Evolutionary conservation across 2,797 vertebrate genomes (phyloP), one percentile per base, ranked within the genome.

Genomic region (Chelon auratus): DNA sequence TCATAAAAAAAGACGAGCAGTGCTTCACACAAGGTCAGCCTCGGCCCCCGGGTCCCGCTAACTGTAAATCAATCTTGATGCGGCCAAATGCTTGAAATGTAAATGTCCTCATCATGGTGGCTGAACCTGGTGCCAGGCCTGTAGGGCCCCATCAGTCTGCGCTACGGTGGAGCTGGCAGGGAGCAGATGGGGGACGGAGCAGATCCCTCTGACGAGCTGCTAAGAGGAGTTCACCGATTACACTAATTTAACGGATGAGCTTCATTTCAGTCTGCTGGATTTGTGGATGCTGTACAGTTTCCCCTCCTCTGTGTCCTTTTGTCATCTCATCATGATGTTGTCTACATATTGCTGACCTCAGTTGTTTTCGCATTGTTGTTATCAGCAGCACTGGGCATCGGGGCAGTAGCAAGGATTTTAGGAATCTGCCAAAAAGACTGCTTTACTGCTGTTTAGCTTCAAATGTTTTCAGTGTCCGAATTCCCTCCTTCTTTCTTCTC

Each of bases 51-150:
- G 62, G 69, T 14, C 67, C 62, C 0, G 30, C 62, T 47, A 12
- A 82, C 74, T 70, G 80, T 78, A 87, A 86, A 84, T 84, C 84
- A 73, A 55, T 59, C 68, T 43, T 5, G 15, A 54, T 53, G 47
- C 47, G n/a, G 80, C 76, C 80, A 83, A 83, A 83, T 63, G 76
- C 75, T 83, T 77, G 68, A 83, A 82, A 77, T 87, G 82, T 71
- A 84, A 82, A 82, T 81, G 67, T 76, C 62, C 72, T 82, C 78
- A 80, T 84, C 75, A 72, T 36, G 55, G 76, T 43, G 75, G 73
- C 54, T 65, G 77, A 75, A 74, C 74, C 72, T 14, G 70, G 78
- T 74, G 80, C 77, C 74, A 62, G 80, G 78, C 51, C 80, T 59
- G 69, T 22, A 11, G 78, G 85, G 74, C 45, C 57, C 63, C 5